Conservation (phyloP, 1,140 invertebrate genomes). For the Pogonomyrmex barbatus region DNA sequence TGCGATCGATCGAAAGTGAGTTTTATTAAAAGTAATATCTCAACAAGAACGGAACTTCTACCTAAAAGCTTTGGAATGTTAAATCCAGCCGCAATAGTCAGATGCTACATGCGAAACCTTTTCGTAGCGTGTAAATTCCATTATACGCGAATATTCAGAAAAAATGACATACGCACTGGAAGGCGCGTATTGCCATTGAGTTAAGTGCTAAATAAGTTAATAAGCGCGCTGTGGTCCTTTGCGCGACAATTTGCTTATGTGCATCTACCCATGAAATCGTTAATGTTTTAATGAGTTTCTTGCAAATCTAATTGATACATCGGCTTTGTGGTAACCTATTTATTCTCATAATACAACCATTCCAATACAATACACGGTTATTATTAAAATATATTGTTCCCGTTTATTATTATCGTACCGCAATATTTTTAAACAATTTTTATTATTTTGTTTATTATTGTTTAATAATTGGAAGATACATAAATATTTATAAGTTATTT, state of each 20-base stretch:
- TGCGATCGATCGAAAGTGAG: slow-evolving; percentile 34
- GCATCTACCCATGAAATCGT: slow-evolving; percentile 30
- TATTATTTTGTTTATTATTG: no score
- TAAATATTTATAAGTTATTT: slow-evolving; percentile 7
- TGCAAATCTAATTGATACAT: slow-evolving; percentile 43
- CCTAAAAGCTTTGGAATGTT: slow-evolving; percentile 1
- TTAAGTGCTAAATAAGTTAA: slow-evolving; percentile 51
- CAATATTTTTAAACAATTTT: neutral
- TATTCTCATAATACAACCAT: slow-evolving; percentile 22
- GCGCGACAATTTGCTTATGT: slow-evolving; percentile 47
- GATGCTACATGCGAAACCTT: slow-evolving; percentile 24
- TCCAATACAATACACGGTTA: neutral
- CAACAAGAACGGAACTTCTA: neutral
- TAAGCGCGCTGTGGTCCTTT: slow-evolving; percentile 9
- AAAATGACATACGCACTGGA: slow-evolving; percentile 41
- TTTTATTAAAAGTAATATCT: slow-evolving; percentile 55
- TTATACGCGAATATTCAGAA: slow-evolving; percentile 1
- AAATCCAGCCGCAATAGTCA: slow-evolving; percentile 34
- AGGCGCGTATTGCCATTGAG: slow-evolving; percentile 13
- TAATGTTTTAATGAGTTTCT: slow-evolving; percentile 61
- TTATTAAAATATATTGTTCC: slow-evolving; percentile 3
- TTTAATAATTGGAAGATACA: neutral
- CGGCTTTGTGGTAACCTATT: slow-evolving; percentile 20
- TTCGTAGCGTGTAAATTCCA: slow-evolving; percentile 37
- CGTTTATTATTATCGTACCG: slow-evolving; percentile 9